Evolutionary conservation across 2,113 vertebrate species (phyloP).

Genomic region (Cavia aperea): DNA sequence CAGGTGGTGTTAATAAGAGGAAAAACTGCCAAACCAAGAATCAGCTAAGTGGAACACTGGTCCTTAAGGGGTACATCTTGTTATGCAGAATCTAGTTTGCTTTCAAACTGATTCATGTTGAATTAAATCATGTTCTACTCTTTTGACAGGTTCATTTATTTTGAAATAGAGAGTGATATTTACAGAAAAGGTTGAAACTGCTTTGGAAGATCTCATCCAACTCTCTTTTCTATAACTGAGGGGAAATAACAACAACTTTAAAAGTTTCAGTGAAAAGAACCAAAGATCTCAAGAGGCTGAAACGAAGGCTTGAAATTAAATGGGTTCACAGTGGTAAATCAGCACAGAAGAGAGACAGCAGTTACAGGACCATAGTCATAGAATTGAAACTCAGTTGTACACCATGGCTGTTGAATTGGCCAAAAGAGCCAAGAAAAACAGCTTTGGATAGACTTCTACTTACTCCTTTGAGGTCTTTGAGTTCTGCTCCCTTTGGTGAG

Average conservation of each 20-base stretch:
- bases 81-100: constrained; percentile 1
- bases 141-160: neutral
- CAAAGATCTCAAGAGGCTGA: too few species aligned
- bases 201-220: neutral
- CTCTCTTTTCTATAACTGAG: neutral
- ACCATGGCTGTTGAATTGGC: fast-evolving
- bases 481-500: neutral
- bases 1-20: neutral
- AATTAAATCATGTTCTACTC: neutral
- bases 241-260: neutral
- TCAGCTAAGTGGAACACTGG: neutral
- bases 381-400: neutral
- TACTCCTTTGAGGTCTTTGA: neutral
- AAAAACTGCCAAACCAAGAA: neutral
- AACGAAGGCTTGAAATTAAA: neutral
- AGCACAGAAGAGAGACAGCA: neutral
- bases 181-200: neutral
- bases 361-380: too few species aligned
- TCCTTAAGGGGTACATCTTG: neutral
- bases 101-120: neutral
- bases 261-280: neutral
- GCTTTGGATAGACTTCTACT: too few species aligned
- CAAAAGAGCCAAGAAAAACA: neutral
- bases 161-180: neutral
- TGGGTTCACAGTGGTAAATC: neutral